Conservation (phyloP, 1,140 invertebrate genomes). For the Metopolophium dirhodum region DNA sequence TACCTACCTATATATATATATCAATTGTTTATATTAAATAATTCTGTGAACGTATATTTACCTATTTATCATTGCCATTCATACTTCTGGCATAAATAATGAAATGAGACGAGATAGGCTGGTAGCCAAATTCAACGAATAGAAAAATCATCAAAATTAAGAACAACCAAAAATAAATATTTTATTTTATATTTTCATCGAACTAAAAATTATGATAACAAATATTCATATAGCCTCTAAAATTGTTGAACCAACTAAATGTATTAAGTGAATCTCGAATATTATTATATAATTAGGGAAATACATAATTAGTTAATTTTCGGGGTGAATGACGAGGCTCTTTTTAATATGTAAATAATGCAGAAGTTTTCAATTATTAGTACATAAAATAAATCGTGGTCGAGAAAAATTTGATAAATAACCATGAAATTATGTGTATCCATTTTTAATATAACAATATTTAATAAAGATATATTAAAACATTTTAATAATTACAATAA, state of each 20-base stretch:
- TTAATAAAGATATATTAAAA: background rate
- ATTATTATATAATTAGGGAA: background rate
- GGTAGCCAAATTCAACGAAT: background rate
- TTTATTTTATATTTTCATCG: background rate
- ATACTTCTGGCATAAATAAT: background rate
- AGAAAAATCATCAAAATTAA: slow-evolving; percentile 11
- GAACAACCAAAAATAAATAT: background rate
- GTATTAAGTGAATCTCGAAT: background rate
- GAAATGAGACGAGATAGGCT: background rate
- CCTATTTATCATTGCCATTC: background rate
- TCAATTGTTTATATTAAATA: background rate
- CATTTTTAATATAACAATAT: background rate
- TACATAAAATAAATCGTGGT: background rate
- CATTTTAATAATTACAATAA: background rate
- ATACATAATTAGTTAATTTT: background rate
- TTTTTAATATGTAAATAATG: background rate
- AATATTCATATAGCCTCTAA: background rate
- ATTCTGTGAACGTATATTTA: background rate
- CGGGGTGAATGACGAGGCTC: background rate
- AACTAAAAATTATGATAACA: background rate
- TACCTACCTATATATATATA: background rate
- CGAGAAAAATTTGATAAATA: background rate
- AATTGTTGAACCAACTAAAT: background rate
- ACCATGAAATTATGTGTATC: background rate
- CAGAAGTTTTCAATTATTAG: background rate